Evolutionary conservation across 30 jellyfish, hydroid and myxozoan species (phyloP), one percentile per base, ranked within the genome.

Genomic region (Pseudorhiza aurosa): DNA sequence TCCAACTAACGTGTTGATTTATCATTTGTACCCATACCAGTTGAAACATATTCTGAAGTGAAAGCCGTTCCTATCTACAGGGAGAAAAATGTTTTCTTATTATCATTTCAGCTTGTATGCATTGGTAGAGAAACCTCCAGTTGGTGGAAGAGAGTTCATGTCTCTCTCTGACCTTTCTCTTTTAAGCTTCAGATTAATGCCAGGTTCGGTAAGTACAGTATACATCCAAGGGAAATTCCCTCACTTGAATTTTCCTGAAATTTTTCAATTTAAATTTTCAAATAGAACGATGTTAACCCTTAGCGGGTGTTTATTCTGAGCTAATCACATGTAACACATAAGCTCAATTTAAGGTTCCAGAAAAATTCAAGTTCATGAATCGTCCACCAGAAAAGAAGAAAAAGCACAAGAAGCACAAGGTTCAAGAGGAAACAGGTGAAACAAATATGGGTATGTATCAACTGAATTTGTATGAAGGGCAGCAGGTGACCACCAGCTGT

Each of bases 141-240:
- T 89, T 50, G 97, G 97, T 39, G 97, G 97, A 45, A 51, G 94
- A 56, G 97, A 89, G 37, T 85, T 89, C 55, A 56, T 47, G 8
- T 81, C 96, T 10, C 77, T 89, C 1, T 31, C 96, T 1, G 86
- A 69, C 19, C 19, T 79, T 8, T 72, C 97, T 0, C 77, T 89
- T 17, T 42, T 73, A 50, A 81, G 97, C 27, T 89, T 89, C 44
- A 81, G 96, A 12, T 49, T 89, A 30, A 89, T 89, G 96, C 93
- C 97, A 37, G 97, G 97, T 27, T 89, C 97, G 42, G 97, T 89
- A 67, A 81, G 97, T 67, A 18, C 10, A n/a, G n/a, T n/a, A n/a
- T n/a, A n/a, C n/a, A n/a, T n/a, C n/a, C n/a, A n/a, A n/a, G n/a
- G n/a, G n/a, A n/a, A n/a, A n/a, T n/a, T n/a, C n/a, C n/a, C n/a